phyloP scores from a whole-genome alignment of 1,140 invertebrate genomes.

The Oscheius sp. region DNA sequence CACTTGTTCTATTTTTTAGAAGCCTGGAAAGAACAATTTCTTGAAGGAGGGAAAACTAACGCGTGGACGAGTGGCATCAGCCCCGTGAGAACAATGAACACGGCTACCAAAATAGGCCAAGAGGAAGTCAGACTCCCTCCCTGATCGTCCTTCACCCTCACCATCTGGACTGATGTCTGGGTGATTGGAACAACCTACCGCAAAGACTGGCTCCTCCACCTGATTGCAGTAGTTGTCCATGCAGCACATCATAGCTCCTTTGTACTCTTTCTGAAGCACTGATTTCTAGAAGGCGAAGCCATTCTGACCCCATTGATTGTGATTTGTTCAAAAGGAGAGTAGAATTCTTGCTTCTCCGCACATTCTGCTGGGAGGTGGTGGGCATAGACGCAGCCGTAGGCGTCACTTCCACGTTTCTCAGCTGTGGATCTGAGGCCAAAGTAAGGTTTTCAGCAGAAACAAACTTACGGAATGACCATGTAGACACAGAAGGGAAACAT shows the following conservation, averaged over 20 bases:
- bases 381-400: not conserved
- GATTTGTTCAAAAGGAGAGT: not conserved
- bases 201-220: not conserved
- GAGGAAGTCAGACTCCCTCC: not conserved
- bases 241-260: not conserved
- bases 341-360: not conserved
- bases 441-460: too few relatives aligned
- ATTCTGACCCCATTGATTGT: not conserved
- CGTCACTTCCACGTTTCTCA: not conserved
- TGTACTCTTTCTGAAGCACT: not conserved
- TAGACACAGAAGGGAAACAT: not conserved
- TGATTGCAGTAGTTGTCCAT: not conserved
- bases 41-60: too few relatives aligned
- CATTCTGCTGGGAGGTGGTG: not conserved
- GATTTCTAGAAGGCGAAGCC: not conserved
- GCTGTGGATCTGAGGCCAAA: too few relatives aligned
- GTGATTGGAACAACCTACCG: too few relatives aligned
- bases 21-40: too few relatives aligned
- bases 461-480: not conserved
- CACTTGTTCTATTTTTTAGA: too few relatives aligned
- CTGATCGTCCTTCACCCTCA: not conserved
- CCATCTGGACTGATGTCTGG: not conserved
- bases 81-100: not conserved
- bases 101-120: not conserved
- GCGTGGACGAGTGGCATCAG: too few relatives aligned